phyloP scores from a whole-genome alignment of 2,888 invertebrate species.

The Lepidocyrtoides sp. region DNA sequence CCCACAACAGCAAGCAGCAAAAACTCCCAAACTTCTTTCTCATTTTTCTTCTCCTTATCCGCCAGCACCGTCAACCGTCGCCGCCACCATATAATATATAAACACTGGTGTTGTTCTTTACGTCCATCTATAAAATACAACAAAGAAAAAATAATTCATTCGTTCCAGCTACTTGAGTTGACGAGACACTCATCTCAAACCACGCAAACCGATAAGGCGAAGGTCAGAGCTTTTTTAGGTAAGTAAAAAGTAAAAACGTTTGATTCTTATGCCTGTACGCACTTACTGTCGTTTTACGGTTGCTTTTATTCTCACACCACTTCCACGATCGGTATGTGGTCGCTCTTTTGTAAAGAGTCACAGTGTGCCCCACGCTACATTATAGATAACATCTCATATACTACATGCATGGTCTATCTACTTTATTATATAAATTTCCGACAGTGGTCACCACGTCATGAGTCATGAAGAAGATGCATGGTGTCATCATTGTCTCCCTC shows the following conservation, averaged over 20 bases:
- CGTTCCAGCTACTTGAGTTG: slow-evolving; percentile 36
- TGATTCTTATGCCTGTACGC: slow-evolving; percentile 40
- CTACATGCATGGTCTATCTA: background rate
- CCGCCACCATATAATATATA: background rate
- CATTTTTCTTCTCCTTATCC: background rate
- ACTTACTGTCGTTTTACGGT: slow-evolving; percentile 25
- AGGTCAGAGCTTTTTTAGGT: slow-evolving; percentile 52
- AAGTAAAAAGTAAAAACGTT: slow-evolving; percentile 45
- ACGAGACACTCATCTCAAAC: slow-evolving; percentile 38
- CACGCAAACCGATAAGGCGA: slow-evolving; percentile 4
- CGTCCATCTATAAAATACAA: background rate
- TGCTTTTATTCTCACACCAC: background rate
- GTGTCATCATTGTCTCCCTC: background rate
- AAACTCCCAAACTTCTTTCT: slow-evolving; percentile 44
- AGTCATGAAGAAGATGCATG: background rate
- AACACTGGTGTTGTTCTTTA: background rate
- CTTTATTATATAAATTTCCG: no score
- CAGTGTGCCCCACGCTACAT: slow-evolving; percentile 17
- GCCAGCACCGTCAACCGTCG: background rate
- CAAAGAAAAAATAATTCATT: background rate
- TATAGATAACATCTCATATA: background rate
- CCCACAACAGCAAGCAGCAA: slow-evolving; percentile 40
- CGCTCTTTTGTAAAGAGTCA: background rate
- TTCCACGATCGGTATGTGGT: slow-evolving; percentile 16
- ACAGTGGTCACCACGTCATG: background rate